Percentiles rank a stretch among this genome's conserved stretches.
Conservation (phyloP, 2,888 invertebrate genomes). For the Athalia rosae region DNA sequence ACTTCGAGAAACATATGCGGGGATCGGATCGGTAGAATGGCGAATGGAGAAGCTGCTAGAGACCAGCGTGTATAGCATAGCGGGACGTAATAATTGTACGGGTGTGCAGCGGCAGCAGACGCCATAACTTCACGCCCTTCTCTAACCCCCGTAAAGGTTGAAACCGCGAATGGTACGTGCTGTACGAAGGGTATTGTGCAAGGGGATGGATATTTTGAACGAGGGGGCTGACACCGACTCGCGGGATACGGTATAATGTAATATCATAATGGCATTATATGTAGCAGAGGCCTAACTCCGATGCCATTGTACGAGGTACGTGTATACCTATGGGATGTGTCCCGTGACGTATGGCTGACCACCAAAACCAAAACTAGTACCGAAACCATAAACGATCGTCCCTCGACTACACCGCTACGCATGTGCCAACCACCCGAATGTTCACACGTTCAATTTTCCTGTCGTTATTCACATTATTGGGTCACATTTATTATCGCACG, state of each 20-base stretch:
- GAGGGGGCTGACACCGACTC: slow-evolving; percentile 42
- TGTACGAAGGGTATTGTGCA: neutral
- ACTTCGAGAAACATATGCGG: slow-evolving; percentile 24
- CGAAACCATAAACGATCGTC: slow-evolving; percentile 48
- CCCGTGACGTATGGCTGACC: slow-evolving; percentile 65
- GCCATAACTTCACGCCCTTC: slow-evolving; percentile 38
- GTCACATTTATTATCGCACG: too few relatives aligned
- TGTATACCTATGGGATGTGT: slow-evolving; percentile 56
- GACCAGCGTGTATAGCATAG: too few relatives aligned
- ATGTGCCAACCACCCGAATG: slow-evolving; percentile 62
- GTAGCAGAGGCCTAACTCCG: slow-evolving; percentile 51
- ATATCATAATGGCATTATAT: slow-evolving; percentile 64
- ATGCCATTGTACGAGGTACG: slow-evolving; percentile 15
- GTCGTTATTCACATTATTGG: too few relatives aligned
- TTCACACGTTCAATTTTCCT: slow-evolving; percentile 55
- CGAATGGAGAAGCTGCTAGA: neutral
- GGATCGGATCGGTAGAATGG: slow-evolving; percentile 3
- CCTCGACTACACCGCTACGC: too few relatives aligned
- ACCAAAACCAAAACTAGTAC: slow-evolving; percentile 46
- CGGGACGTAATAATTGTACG: too few relatives aligned
- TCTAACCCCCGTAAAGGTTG: neutral
- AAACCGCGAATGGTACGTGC: slow-evolving; percentile 32
- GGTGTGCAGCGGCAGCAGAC: too few relatives aligned
- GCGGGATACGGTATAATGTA: slow-evolving; percentile 51
- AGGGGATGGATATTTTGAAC: slow-evolving; percentile 38